Evolutionary conservation across 2,113 vertebrate species (phyloP), one percentile per base, ranked within the genome.

Genomic region (Clarias batrachus): DNA sequence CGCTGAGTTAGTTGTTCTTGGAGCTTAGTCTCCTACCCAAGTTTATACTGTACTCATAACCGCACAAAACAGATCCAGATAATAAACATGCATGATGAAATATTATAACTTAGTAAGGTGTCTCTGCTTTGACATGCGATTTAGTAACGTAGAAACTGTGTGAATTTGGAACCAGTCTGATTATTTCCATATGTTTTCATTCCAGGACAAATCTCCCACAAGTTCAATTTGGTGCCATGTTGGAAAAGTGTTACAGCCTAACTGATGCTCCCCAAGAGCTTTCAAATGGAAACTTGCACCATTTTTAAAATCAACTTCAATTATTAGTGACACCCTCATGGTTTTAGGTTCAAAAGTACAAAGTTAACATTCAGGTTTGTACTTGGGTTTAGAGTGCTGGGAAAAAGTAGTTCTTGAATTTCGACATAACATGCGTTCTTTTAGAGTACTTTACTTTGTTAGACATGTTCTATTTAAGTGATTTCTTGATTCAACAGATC

Each of bases 1-100:
- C 71, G 12, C 71, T 25, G 10, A 74, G 71, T 48, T 41, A 25
- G 19, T 12, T n/a, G 90, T 78, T 56, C 57, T 78, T 78, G 16
- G 25, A 27, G 54, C 30, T 57, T 57, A 30, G n/a, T 19, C 30
- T 3, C 27, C 7, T 16, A 16, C n/a, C 25, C 52, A 23, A 16
- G 25, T 56, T 78, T 78, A 56, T 56, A 78, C 14, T 56, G n/a
- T 6, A 9, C 16, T 56, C 25, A 52, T 19, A 77, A 6, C 74
- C 48, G 3, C 48, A 14, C 6, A 77, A 13, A 16, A 16, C 73
- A 13, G 4, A 52, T 54, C 14, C 52, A 77, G 52, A 77, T 16
- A 54, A 19, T 48, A 73, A 9, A 41, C 7, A 21, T 14, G 11
- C 7, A 21, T 14, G 11, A 77, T 16, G 2, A 56, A 56, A 78